Evolutionary conservation across 2,888 invertebrate species (phyloP).

Genomic region (Polia nebulosa): DNA sequence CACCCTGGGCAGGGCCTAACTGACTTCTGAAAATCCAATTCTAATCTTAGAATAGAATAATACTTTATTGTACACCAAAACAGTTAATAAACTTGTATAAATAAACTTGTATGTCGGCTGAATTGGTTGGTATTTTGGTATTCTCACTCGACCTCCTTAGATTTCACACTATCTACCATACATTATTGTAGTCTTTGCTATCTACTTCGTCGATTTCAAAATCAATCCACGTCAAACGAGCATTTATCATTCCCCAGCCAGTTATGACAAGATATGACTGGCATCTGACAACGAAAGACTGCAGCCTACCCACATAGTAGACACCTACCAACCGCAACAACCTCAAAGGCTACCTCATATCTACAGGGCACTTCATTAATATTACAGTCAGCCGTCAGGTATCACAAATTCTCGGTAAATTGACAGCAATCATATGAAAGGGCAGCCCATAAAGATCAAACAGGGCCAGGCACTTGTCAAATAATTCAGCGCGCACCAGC

Average conservation of each 20-base stretch:
- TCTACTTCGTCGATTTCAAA: not conserved
- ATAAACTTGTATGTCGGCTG: too few species aligned
- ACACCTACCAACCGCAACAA: not conserved
- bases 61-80: too few species aligned
- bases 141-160: too few species aligned
- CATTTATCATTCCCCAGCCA: not conserved
- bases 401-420: constrained; percentile 75
- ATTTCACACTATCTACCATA: too few species aligned
- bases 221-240: not conserved
- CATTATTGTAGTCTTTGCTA: too few species aligned
- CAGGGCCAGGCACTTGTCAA: constrained; percentile 75
- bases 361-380: constrained; percentile 30
- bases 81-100: too few species aligned
- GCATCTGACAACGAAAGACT: not conserved
- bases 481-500: constrained; percentile 80
- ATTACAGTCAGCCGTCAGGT: constrained; percentile 52
- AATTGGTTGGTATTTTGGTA: too few species aligned
- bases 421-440: constrained; percentile 85
- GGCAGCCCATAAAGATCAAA: constrained; percentile 87
- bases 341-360: constrained; percentile 1
- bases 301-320: not conserved
- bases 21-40: too few species aligned
- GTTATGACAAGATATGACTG: not conserved
- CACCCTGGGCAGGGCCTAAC: too few species aligned
- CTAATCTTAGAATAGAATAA: too few species aligned